Conservation (phyloP, 2,797 vertebrate genomes). For the Octomys mimax region DNA sequence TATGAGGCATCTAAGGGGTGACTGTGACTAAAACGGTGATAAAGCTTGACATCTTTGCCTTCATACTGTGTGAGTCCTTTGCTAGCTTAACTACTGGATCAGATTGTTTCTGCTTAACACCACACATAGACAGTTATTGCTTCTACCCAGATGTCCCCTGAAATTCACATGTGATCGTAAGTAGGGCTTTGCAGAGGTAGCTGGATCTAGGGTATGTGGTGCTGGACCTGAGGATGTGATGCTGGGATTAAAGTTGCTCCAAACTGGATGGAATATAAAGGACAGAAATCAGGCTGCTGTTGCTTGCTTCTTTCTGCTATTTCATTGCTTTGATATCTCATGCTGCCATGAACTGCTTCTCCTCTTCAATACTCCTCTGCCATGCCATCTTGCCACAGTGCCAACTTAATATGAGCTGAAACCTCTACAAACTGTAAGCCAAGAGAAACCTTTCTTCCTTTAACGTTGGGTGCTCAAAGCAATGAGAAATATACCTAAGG, state of each 20-base stretch:
- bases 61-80: background rate
- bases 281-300: background rate
- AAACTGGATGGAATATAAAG: background rate
- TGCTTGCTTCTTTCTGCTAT: background rate
- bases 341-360: background rate
- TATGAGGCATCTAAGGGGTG: background rate
- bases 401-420: background rate
- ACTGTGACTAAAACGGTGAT: background rate
- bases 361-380: background rate
- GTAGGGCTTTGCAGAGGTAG: background rate
- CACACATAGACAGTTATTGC: background rate
- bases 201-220: background rate
- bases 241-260: background rate
- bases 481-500: background rate
- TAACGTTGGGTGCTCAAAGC: background rate
- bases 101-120: background rate
- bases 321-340: background rate
- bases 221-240: background rate
- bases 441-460: background rate
- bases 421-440: background rate
- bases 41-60: background rate
- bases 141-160: background rate
- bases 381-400: background rate
- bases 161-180: background rate
- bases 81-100: background rate